Evolutionary conservation across 2,797 vertebrate genomes (phyloP).

Genomic region (Decapterus maruadsi): DNA sequence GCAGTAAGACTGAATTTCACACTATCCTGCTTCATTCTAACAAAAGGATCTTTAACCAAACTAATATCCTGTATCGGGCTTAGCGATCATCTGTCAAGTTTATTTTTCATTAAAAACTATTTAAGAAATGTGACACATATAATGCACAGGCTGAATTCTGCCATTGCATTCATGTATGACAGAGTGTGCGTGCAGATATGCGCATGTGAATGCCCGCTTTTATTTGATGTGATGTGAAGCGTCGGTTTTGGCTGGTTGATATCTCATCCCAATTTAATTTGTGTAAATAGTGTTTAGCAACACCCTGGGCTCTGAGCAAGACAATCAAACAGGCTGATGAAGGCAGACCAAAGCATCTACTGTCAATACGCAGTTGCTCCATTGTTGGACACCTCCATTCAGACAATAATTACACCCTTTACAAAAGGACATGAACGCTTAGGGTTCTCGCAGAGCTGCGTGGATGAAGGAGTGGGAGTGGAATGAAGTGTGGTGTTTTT

Average conservation of each 20-base stretch:
- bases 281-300: conserved; percentile 59
- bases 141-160: conserved; percentile 4
- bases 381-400: conserved; percentile 72
- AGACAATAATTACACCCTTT: conserved; percentile 70
- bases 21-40: conserved; percentile 9
- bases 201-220: background rate
- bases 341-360: conserved; percentile 35
- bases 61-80: conserved; percentile 42
- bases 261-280: conserved; percentile 55
- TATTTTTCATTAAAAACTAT: conserved; percentile 39
- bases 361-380: conserved; percentile 61
- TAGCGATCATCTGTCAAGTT: conserved; percentile 25
- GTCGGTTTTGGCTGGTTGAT: conserved; percentile 26
- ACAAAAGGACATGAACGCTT: conserved; percentile 63
- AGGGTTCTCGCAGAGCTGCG: conserved; percentile 45
- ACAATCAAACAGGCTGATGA: conserved; percentile 52
- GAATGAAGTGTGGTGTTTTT: conserved; percentile 48
- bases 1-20: background rate
- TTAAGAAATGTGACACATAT: conserved; percentile 10
- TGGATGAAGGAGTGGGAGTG: conserved; percentile 43
- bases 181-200: background rate
- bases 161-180: conserved; percentile 1
- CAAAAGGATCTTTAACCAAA: conserved; percentile 23
- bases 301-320: conserved; percentile 9
- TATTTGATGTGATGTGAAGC: conserved; percentile 26